Evolutionary conservation across 2,888 invertebrate species (phyloP).

Genomic region (Gibbula magus): DNA sequence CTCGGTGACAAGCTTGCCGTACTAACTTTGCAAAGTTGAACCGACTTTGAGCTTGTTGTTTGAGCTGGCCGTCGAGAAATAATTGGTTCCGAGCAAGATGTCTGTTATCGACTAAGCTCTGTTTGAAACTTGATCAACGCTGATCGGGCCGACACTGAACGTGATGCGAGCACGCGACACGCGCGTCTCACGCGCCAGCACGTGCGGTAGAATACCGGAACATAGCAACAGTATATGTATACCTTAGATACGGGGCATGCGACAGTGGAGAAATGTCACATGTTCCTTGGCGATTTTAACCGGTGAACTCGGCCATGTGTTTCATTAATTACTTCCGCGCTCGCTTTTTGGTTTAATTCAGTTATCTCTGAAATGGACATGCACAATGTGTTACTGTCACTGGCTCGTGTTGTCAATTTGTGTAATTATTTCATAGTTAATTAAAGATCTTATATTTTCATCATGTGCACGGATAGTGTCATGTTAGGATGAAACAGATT

Average conservation of each 20-base stretch:
- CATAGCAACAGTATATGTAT: constrained; percentile 10
- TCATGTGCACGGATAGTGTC: too few relatives aligned
- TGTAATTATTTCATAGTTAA: too few relatives aligned
- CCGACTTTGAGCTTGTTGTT: neutral
- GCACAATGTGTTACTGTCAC: too few relatives aligned
- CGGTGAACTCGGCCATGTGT: too few relatives aligned
- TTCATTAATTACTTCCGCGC: too few relatives aligned
- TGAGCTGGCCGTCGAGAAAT: neutral
- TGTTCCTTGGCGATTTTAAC: neutral
- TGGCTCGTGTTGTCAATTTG: too few relatives aligned
- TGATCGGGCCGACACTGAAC: neutral
- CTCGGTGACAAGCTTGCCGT: neutral
- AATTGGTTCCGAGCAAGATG: neutral
- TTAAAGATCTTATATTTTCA: too few relatives aligned
- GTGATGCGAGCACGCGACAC: constrained; percentile 13
- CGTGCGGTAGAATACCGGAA: constrained; percentile 21
- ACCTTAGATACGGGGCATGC: neutral
- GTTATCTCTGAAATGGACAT: too few relatives aligned
- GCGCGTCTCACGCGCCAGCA: constrained; percentile 25
- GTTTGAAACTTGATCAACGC: constrained; percentile 1
- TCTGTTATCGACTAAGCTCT: neutral
- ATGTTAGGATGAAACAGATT: too few relatives aligned
- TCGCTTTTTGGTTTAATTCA: too few relatives aligned
- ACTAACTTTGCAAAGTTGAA: neutral
- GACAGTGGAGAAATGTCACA: neutral